These are phyloP conservation scores for Hapalemur alaotrensis DNA, from an alignment of 2,797 vertebrate species.

Conservation along the genomic window DNA sequence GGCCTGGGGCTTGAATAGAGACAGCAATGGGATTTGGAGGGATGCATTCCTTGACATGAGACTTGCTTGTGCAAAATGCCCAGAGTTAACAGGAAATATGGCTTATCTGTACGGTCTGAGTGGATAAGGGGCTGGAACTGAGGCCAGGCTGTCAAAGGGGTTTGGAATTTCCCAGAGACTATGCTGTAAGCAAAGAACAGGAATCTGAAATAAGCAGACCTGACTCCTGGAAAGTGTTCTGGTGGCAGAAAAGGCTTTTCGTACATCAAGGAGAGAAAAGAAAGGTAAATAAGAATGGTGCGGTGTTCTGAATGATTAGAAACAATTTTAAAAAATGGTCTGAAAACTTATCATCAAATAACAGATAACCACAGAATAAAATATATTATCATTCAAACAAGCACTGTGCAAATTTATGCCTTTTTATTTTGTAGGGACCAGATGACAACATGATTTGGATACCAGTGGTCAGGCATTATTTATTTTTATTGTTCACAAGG, in stretches of 20 bases:
- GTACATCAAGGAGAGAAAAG: not conserved
- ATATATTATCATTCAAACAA: not conserved
- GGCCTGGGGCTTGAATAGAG: not conserved
- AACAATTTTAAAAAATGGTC: not conserved
- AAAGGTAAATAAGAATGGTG: not conserved
- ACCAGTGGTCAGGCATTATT: not conserved
- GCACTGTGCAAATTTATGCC: not conserved
- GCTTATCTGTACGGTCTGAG: rapidly evolving
- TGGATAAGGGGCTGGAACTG: too few species aligned
- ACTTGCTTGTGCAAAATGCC: not conserved
- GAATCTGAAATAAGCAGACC: not conserved
- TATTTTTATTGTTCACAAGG: not conserved
- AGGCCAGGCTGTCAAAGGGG: not conserved
- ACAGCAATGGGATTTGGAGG: not conserved
- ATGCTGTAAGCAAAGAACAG: not conserved
- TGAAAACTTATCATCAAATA: not conserved
- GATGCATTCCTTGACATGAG: not conserved
- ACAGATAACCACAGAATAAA: not conserved
- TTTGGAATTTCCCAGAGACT: not conserved
- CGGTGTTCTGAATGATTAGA: not conserved
- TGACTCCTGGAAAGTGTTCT: not conserved
- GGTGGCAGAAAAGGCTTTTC: not conserved
- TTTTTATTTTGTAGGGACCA: not conserved
- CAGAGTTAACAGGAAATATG: not conserved
- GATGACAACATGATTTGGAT: not conserved